Conservation (phyloP, 2,888 invertebrate species). For the Scrobipalpa atriplicella region DNA sequence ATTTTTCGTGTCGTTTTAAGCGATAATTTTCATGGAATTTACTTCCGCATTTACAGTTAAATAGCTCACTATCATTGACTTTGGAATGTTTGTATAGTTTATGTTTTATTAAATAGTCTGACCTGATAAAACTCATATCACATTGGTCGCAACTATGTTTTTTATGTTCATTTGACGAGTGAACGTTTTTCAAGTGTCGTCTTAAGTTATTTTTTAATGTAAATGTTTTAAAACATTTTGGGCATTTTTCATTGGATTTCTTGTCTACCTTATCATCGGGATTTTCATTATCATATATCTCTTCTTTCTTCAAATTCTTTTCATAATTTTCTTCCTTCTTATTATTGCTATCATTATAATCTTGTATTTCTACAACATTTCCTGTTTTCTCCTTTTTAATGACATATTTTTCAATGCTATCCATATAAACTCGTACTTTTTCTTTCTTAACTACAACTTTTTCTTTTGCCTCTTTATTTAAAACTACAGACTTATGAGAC, state of each 20-base stretch:
- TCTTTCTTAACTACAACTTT: no score
- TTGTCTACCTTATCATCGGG: neutral
- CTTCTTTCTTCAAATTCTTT: neutral
- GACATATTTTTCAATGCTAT: no score
- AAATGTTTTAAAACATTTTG: conserved; percentile 3
- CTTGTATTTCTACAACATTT: neutral
- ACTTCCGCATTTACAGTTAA: neutral
- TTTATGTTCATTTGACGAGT: neutral
- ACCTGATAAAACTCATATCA: neutral
- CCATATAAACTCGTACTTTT: no score
- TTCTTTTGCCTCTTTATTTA: neutral
- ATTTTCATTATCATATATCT: neutral
- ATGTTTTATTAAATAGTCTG: conserved; percentile 1
- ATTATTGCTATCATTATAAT: neutral
- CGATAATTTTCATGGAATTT: neutral
- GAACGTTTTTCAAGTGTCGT: neutral
- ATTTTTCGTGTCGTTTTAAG: neutral
- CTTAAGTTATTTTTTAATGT: neutral
- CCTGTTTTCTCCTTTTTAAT: neutral
- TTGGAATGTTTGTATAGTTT: neutral
- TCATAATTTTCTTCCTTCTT: neutral
- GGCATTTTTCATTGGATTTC: neutral
- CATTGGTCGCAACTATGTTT: neutral
- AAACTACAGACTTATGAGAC: neutral
- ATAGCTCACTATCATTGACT: neutral